A percentile compares a stretch with the other conserved stretches of the same genome.
Evolutionary conservation across 2,888 invertebrate genomes (phyloP).

Genomic region (Galerucella calmariensis): DNA sequence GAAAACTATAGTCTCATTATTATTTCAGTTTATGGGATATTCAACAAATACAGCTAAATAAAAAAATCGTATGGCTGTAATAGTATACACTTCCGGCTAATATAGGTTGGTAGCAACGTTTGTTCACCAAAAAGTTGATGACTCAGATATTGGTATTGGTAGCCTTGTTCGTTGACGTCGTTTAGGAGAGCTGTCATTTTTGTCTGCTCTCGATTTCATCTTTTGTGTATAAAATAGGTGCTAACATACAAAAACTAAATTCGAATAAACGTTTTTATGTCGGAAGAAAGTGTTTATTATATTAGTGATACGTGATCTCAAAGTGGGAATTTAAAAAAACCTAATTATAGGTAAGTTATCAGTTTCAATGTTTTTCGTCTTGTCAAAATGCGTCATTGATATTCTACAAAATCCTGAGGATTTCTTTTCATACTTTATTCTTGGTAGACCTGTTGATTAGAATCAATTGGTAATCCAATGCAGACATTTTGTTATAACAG

Average conservation of each 20-base stretch:
- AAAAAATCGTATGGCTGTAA: neutral
- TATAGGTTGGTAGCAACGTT: neutral
- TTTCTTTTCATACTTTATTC: conserved; percentile 41
- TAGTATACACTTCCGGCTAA: neutral
- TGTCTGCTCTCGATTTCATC: conserved; percentile 53
- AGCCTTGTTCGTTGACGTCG: conserved; percentile 36
- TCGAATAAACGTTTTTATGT: conserved; percentile 54
- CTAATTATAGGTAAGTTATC: conserved; percentile 61
- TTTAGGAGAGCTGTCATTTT: conserved; percentile 51
- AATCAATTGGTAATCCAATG: conserved; percentile 39
- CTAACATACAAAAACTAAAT: conserved; percentile 49
- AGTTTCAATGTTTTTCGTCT: conserved; percentile 59
- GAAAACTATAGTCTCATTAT: neutral
- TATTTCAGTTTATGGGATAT: neutral
- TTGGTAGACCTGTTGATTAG: conserved; percentile 49
- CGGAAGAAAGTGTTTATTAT: conserved; percentile 49
- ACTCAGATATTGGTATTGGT: conserved; percentile 26
- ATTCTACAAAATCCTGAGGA: conserved; percentile 48
- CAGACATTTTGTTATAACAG: conserved; percentile 38
- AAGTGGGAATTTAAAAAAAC: conserved; percentile 41
- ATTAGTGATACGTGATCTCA: conserved; percentile 53
- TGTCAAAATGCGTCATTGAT: conserved; percentile 63
- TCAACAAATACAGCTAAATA: neutral
- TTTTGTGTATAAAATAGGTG: conserved; percentile 55
- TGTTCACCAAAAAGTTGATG: conserved; percentile 10